phyloP scores from a whole-genome alignment of 2,888 invertebrate species.

The Automeris io region DNA sequence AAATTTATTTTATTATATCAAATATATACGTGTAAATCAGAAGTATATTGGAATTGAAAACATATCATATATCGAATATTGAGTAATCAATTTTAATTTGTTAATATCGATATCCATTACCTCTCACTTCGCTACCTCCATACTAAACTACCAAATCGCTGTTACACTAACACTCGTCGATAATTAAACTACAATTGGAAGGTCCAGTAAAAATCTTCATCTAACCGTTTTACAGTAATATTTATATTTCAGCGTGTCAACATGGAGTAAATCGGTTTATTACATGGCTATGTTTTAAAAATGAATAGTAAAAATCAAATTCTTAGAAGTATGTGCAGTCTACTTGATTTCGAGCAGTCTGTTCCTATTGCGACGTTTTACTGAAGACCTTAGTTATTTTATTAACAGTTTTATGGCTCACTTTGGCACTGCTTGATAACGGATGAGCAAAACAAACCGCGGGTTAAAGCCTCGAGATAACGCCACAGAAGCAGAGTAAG shows the following conservation, averaged over 20 bases:
- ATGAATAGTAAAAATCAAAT: conserved; percentile 53
- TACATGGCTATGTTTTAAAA: conserved; percentile 50
- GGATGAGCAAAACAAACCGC: conserved; percentile 64
- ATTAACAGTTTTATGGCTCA: conserved; percentile 69
- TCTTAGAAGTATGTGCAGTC: conserved; percentile 71
- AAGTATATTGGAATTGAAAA: too few relatives aligned
- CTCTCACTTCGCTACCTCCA: conserved; percentile 13
- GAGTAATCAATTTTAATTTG: too few relatives aligned
- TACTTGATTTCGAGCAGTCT: conserved; percentile 72
- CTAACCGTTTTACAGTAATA: conserved; percentile 36
- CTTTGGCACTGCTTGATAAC: conserved; percentile 70
- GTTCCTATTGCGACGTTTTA: conserved; percentile 65
- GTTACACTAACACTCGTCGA: conserved; percentile 21
- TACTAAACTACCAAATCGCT: neutral
- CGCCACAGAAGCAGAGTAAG: conserved; percentile 69
- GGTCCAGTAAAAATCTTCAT: conserved; percentile 56
- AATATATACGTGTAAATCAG: too few relatives aligned
- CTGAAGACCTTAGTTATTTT: conserved; percentile 58
- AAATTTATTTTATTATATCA: too few relatives aligned
- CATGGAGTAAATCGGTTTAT: conserved; percentile 51
- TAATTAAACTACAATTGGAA: conserved; percentile 31
- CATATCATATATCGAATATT: too few relatives aligned
- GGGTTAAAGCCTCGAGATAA: conserved; percentile 34
- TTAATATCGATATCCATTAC: too few relatives aligned
- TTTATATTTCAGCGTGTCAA: conserved; percentile 36